These are phyloP conservation scores for Chaunax sp. DNA, from an alignment of 2,797 vertebrate species.

Conservation along the genomic window DNA sequence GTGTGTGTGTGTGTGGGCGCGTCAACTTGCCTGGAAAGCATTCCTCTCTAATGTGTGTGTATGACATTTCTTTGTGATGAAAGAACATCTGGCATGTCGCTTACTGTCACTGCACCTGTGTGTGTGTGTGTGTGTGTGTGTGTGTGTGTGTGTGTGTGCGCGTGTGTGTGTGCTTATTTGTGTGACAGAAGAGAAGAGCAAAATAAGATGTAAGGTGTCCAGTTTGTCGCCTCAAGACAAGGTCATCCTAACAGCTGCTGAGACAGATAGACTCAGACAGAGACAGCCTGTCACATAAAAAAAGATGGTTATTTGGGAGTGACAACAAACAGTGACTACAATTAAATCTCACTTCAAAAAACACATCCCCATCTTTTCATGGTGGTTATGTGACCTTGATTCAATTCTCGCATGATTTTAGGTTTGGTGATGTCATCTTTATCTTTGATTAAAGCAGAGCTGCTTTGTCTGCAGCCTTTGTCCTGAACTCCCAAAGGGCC, in stretches of 20 bases:
- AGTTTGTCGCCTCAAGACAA: conserved; percentile 57
- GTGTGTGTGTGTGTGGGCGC: conserved; percentile 29
- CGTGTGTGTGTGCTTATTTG: conserved; percentile 12
- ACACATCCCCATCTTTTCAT: background rate
- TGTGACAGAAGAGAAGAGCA: conserved; percentile 24
- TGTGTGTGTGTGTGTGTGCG: conserved; percentile 9
- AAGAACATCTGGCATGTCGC: conserved; percentile 44
- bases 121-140: conserved; percentile 18
- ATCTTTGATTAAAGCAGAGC: conserved; percentile 2
- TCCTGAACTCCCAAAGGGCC: background rate
- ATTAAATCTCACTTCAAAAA: conserved; percentile 15
- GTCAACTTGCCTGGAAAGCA: conserved; percentile 24
- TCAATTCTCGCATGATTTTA: background rate
- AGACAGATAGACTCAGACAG: conserved; percentile 11
- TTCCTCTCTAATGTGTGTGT: conserved; percentile 32
- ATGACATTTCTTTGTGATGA: conserved; percentile 57
- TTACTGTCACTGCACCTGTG: conserved; percentile 36
- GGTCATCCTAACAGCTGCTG: conserved; percentile 35
- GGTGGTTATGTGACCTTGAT: conserved; percentile 5
- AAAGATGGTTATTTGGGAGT: conserved; percentile 12
- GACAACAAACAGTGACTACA: conserved; percentile 3
- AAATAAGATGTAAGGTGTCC: conserved; percentile 67
- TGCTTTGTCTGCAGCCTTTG: background rate
- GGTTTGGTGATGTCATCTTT: background rate
- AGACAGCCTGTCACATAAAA: conserved; percentile 28